Base-by-base conservation (phyloP, 1,140 invertebrate genomes). In the Ostrea edulis region DNA sequence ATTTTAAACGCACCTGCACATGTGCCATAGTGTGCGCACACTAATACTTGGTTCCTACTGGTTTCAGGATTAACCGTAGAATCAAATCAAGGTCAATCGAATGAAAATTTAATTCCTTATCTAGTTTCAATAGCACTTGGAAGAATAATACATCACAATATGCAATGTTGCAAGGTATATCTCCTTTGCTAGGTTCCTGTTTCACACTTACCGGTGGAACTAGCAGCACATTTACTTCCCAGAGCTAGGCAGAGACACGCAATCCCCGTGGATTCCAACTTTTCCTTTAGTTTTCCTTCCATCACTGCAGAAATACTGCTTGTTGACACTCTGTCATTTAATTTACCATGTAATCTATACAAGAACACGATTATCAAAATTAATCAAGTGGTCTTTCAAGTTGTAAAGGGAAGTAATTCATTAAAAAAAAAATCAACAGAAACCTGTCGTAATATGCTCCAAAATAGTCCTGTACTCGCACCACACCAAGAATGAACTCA, bases 241-340 rank as follows among this genome's bases (percentile, higher is more conserved):
- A 93, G 92, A 44, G 93, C 90, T 20, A 94, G 55, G 90, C 93
- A 94, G 5, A 94, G 87, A 85, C 89, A 93, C 8, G 91, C 94
- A 20, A 94, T 92, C 14, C 92, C 93, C 84, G 93, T 89, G 35
- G 93, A 94, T 83, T 94, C 94, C n/a, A 94, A 84, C 84, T 94
- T 94, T 88, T 94, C 94, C 85, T 94, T 94, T 81, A 94, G 87
- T 89, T 94, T 94, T 20, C 94, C 94, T 86, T 94, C 94, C 94
- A 94, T 94, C 8, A 93, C 91, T 14, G 94, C 92, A 0, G 93
- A 90, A 22, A 92, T 91, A 62, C 90, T 89, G 20, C 88, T 85
- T 14, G 85, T 86, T 17, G 44, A 68, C 25, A 65, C 22, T 8
- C 25, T 65, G 14, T 54, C 25, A 68, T 84, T 62, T 29, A 84